A percentile compares a stretch with the other conserved stretches of the same genome.
Conservation (phyloP, 1,140 invertebrate genomes). For the Temnothorax longispinosus region DNA sequence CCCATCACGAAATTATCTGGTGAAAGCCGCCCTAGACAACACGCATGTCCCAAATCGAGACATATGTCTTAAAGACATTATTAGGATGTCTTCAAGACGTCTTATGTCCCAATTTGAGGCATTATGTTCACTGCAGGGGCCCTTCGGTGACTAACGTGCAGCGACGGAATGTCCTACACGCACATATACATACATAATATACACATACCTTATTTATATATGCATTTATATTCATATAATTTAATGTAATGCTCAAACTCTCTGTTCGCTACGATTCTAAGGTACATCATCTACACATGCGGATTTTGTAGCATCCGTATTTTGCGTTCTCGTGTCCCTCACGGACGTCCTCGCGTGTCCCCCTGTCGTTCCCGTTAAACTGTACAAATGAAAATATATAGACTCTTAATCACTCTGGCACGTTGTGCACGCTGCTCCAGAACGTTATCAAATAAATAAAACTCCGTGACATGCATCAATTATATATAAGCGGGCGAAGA, state of each 20-base stretch:
- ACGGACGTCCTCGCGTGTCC: conserved; percentile 21
- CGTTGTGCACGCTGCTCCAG: neutral
- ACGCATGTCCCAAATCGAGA: too few relatives aligned
- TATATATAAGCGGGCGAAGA: neutral
- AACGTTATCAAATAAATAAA: neutral
- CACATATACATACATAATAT: conserved; percentile 23
- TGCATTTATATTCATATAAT: conserved; percentile 61
- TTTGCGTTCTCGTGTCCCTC: conserved; percentile 41
- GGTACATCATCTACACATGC: conserved; percentile 68
- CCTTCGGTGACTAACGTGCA: neutral
- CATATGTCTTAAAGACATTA: too few relatives aligned
- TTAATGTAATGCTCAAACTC: conserved; percentile 63
- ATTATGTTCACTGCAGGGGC: too few relatives aligned
- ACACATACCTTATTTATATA: conserved; percentile 61
- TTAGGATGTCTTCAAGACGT: too few relatives aligned
- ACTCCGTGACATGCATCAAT: neutral
- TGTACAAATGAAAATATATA: conserved; percentile 10
- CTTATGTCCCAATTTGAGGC: too few relatives aligned
- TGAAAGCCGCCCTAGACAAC: neutral
- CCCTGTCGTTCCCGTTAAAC: neutral
- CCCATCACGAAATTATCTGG: neutral
- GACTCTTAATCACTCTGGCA: neutral
- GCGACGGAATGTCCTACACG: neutral
- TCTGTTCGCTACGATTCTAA: conserved; percentile 69
- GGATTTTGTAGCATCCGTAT: conserved; percentile 51